A percentile compares a stretch with the other conserved stretches of the same genome.
These are phyloP conservation scores for Tapirus indicus DNA, from an alignment of 2,797 vertebrate species.

Conservation along the genomic window DNA sequence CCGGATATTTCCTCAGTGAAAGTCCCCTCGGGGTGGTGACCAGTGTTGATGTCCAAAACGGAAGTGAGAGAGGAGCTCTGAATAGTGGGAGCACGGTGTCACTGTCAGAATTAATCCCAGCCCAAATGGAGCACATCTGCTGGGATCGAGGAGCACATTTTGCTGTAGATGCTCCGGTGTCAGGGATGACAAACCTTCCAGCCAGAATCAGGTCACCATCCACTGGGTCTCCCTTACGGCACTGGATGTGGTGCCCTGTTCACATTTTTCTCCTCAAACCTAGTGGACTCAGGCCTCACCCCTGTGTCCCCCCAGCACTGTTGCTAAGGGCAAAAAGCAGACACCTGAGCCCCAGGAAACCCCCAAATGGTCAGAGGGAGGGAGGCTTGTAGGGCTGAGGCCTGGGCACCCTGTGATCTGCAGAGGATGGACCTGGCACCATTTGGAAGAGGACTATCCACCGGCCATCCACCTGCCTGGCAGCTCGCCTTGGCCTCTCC, in stretches of 20 bases:
- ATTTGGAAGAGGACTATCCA: not conserved
- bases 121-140: accelerated
- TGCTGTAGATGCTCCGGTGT: accelerated
- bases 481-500: not conserved
- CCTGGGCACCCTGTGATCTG: accelerated
- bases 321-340: not conserved
- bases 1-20: accelerated
- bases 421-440: too few species aligned
- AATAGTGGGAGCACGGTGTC: too few species aligned
- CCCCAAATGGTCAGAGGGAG: accelerated
- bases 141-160: too few species aligned
- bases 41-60: accelerated
- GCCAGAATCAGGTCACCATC: accelerated
- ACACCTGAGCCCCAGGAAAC: accelerated
- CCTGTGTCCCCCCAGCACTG: too few species aligned
- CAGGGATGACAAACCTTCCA: accelerated
- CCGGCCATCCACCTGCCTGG: accelerated
- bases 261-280: accelerated
- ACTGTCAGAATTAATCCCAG: not conserved
- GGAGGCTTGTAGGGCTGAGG: not conserved
- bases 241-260: accelerated
- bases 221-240: accelerated
- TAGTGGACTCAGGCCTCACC: accelerated
- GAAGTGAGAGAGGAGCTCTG: not conserved
- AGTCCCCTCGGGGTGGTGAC: not conserved